Base-by-base conservation (phyloP, 2,113 vertebrate species). In the Motacilla alba region DNA sequence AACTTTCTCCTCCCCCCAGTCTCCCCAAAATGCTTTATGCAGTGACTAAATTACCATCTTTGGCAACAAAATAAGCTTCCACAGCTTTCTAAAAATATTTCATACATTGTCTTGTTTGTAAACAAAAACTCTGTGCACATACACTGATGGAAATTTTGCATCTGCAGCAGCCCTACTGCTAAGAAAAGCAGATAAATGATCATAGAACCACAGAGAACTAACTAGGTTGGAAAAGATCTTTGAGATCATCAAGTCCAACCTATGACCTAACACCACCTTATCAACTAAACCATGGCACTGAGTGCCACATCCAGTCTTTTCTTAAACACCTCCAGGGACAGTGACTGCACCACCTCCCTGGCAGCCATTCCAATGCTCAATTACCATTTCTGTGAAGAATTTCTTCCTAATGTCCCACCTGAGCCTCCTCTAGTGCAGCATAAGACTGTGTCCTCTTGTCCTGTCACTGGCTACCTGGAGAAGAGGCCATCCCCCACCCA, bases 401-500 rank as follows among this genome's bases (percentile, higher is more conserved):
- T 75, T 84, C 52, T n/a, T 49, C 26, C 20, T 35, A 21, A 26
- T 30, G 3, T 26, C 13, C 31, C 3, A 24, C 15, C 15, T 30
- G 9, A 59, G 26, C 11, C 26, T 50, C 11, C 21, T 21, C 13
- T 2, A 1, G 30, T 1, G 1, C 10, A 66, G 13, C 21, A 50
- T 31, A 21, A 35, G 44, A 11, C 13, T 35, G 3, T 11, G 16
- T 21, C 17, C 31, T 30, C 20, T 66, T 66, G 7, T 30, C 15
- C 4, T 35, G 31, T 31, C 43, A 31, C 44, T 31, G 21, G 17
- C 11, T 12, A 18, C 21, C 11, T 26, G 26, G 24, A 50, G 44
- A 27, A 76, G 27, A 50, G 13, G 7, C 7, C 0, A 0, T 14
- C 2, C 3, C 15, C 17, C 5, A 21, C 6, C 43, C 21, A 13